These are phyloP conservation scores for Lasiurus borealis DNA, from an alignment of 2,113 vertebrate species.

Conservation along the genomic window DNA sequence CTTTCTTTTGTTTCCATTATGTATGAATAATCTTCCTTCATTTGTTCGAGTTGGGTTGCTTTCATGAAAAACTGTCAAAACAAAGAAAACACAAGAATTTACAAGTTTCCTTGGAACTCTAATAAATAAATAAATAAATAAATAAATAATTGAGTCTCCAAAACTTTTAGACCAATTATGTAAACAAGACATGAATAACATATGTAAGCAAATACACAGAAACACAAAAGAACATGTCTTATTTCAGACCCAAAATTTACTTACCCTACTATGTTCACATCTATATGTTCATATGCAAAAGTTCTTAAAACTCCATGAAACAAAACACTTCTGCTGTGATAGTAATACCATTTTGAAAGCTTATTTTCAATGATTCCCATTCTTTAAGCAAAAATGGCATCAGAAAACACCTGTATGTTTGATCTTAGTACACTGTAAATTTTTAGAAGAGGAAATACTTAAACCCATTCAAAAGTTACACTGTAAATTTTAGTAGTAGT, in stretches of 20 bases:
- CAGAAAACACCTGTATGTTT: neutral
- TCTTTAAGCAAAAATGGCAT: slow-evolving; percentile 30
- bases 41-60: slow-evolving; percentile 97
- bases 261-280: neutral
- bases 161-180: neutral
- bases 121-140: too few relatives aligned
- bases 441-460: slow-evolving; percentile 49
- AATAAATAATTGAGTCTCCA: neutral
- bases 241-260: slow-evolving; percentile 35
- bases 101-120: neutral
- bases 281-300: neutral
- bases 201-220: neutral
- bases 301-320: neutral
- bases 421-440: neutral
- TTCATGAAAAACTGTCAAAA: slow-evolving; percentile 97
- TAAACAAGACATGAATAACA: slow-evolving; percentile 43
- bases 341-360: neutral
- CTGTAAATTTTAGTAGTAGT: neutral
- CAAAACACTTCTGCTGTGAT: neutral
- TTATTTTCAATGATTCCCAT: neutral
- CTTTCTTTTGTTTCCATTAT: slow-evolving; percentile 94
- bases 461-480: slow-evolving; percentile 26
- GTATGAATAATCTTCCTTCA: slow-evolving; percentile 96
- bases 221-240: slow-evolving; percentile 17
- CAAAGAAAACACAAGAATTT: slow-evolving; percentile 59